phyloP scores from a whole-genome alignment of 2,113 vertebrate genomes.

The Phycodurus eques region DNA sequence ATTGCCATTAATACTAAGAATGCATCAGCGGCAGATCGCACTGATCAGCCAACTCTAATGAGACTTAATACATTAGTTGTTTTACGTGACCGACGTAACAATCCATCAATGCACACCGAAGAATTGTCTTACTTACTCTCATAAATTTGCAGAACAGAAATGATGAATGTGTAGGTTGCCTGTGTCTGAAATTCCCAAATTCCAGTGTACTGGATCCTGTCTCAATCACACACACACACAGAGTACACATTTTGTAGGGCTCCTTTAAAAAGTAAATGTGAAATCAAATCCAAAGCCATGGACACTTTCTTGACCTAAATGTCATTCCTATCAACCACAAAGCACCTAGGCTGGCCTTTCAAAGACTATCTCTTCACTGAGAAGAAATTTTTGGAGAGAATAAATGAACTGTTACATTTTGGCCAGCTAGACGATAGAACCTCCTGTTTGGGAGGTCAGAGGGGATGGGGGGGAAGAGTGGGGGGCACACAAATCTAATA shows the following conservation, averaged over 20 bases:
- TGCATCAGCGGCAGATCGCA: no score
- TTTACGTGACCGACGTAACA: constrained; percentile 28
- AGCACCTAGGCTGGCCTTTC: constrained; percentile 61
- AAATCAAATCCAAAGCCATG: constrained; percentile 55
- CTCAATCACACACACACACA: constrained; percentile 39
- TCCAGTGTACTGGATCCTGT: constrained; percentile 42
- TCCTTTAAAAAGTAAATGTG: constrained; percentile 46
- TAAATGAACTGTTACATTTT: constrained; percentile 73
- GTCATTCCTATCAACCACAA: constrained; percentile 62
- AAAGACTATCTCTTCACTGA: constrained; percentile 51
- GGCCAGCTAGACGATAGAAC: constrained; percentile 51
- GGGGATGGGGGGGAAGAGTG: neutral
- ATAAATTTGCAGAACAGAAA: constrained; percentile 43
- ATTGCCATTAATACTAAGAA: no score
- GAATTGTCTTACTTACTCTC: constrained; percentile 44
- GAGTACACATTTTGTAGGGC: constrained; percentile 8
- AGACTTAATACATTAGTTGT: constrained; percentile 16
- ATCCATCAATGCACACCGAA: constrained; percentile 45
- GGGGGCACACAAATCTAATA: constrained; percentile 51
- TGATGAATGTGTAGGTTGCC: constrained; percentile 50
- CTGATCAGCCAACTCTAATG: neutral
- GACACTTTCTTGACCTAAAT: constrained; percentile 59
- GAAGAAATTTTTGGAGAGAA: constrained; percentile 60
- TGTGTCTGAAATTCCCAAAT: constrained; percentile 43
- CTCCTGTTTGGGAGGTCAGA: constrained; percentile 4